phyloP scores from a whole-genome alignment of 2,888 invertebrate genomes.

The Cataglyphis altisquamis region DNA sequence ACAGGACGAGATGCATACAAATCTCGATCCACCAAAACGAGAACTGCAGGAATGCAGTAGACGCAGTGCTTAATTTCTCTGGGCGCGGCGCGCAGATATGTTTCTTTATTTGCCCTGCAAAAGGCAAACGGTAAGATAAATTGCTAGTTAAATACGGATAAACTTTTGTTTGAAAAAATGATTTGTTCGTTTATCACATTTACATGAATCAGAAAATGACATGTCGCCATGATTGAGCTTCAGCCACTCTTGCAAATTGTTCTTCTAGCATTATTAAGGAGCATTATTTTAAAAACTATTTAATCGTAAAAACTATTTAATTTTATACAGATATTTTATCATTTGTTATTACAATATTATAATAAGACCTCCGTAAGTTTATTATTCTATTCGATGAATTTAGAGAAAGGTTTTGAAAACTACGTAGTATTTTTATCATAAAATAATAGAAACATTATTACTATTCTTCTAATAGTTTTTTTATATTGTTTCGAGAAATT shows the following conservation, averaged over 20 bases:
- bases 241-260: not conserved
- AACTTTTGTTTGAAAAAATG: not conserved
- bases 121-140: not conserved
- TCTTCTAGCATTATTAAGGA: not conserved
- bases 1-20: constrained; percentile 7
- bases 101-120: not conserved
- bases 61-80: constrained; percentile 16
- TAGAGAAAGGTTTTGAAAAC: not conserved
- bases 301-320: not conserved
- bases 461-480: not conserved
- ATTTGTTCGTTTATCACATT: not conserved
- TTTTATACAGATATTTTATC: not conserved
- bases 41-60: constrained; percentile 47
- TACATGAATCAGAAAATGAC: not conserved
- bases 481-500: not conserved
- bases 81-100: not conserved
- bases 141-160: not conserved
- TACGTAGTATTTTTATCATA: not conserved
- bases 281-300: not conserved
- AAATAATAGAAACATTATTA: not conserved
- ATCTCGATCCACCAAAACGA: constrained; percentile 31
- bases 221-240: not conserved
- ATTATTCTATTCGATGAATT: not conserved
- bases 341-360: not conserved
- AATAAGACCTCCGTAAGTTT: not conserved